Conservation (phyloP, 2,888 invertebrate species). For the Epinotia ramella region DNA sequence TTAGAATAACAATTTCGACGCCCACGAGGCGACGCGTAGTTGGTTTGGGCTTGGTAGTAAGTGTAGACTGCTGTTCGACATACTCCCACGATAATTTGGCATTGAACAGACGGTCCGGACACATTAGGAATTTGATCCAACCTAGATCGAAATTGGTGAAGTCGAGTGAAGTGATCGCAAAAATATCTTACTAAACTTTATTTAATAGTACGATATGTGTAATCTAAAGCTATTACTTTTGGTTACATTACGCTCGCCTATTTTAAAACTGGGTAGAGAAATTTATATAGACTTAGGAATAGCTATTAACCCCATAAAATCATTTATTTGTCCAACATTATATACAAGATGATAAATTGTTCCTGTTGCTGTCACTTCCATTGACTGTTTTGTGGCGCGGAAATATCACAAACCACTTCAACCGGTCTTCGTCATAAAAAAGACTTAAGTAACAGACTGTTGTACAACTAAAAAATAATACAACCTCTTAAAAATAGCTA, state of each 20-base stretch:
- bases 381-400: too few species aligned
- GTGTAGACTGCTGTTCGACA: slow-evolving; percentile 1
- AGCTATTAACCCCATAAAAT: not conserved
- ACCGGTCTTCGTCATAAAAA: too few species aligned
- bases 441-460: too few species aligned
- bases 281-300: not conserved
- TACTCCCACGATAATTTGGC: not conserved
- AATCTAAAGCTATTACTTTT: not conserved
- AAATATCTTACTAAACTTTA: not conserved
- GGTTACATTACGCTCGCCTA: not conserved
- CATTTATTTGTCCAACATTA: too few species aligned
- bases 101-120: not conserved
- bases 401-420: too few species aligned
- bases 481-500: too few species aligned
- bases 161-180: not conserved
- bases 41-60: slow-evolving; percentile 8
- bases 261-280: not conserved
- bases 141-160: not conserved
- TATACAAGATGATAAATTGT: too few species aligned
- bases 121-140: not conserved
- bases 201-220: not conserved
- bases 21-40: slow-evolving; percentile 5
- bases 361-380: too few species aligned
- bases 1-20: slow-evolving; percentile 19
- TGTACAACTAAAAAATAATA: too few species aligned